A percentile compares a stretch with the other conserved stretches of the same genome.
Conservation (phyloP, 1,140 invertebrate species). For the Arctopsyche grandis region DNA sequence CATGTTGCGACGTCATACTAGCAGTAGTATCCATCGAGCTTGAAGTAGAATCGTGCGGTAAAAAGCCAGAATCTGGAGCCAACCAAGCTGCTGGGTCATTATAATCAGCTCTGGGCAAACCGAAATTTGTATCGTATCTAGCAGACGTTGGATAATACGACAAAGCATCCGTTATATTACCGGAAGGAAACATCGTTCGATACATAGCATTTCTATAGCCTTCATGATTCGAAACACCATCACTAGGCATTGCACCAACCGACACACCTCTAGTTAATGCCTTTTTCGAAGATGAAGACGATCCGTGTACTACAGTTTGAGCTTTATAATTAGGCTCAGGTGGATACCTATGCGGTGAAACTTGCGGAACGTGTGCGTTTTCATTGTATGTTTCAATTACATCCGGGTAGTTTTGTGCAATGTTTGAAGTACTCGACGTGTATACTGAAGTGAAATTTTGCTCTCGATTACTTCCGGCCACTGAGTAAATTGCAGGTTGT, state of each 20-base stretch:
- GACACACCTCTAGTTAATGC: slow-evolving; percentile 65
- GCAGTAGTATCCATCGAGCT: slow-evolving; percentile 71
- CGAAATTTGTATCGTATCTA: slow-evolving; percentile 72
- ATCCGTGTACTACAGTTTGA: slow-evolving; percentile 63
- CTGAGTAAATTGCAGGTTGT: slow-evolving; percentile 78
- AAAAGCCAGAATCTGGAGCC: slow-evolving; percentile 68
- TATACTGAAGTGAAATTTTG: slow-evolving; percentile 77
- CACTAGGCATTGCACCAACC: slow-evolving; percentile 65
- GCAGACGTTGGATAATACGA: slow-evolving; percentile 79
- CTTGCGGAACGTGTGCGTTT: slow-evolving; percentile 62
- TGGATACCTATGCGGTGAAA: slow-evolving; percentile 63
- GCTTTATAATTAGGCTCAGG: slow-evolving; percentile 67
- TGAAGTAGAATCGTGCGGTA: slow-evolving; percentile 67
- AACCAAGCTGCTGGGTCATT: slow-evolving; percentile 70
- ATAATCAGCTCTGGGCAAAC: slow-evolving; percentile 67
- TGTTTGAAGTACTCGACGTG: slow-evolving; percentile 71
- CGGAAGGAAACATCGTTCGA: slow-evolving; percentile 74
- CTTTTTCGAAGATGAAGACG: slow-evolving; percentile 61
- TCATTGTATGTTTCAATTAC: slow-evolving; percentile 74
- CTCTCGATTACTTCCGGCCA: slow-evolving; percentile 75
- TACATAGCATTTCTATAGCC: slow-evolving; percentile 73
- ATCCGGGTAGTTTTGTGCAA: slow-evolving; percentile 73
- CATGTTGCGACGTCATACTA: slow-evolving; percentile 70
- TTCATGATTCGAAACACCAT: slow-evolving; percentile 71
- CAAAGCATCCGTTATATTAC: slow-evolving; percentile 79